Base-by-base conservation (phyloP, 2,888 invertebrate species). In the Pollenia labialis region DNA sequence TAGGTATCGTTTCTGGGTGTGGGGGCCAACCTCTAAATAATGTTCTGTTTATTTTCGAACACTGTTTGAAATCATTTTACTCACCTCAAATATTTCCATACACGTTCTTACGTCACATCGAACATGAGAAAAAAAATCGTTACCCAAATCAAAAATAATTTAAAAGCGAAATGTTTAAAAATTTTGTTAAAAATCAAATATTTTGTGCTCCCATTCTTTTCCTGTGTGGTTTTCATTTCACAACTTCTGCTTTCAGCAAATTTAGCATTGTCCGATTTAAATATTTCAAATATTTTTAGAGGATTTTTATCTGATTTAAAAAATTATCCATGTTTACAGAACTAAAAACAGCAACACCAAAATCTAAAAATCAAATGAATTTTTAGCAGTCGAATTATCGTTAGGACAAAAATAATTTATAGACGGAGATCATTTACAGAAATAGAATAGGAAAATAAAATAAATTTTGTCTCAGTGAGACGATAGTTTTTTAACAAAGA, bases 201-300 rank as follows among this genome's bases (percentile, higher is more conserved):
- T 54, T 81, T 72, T 62, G 6, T 71, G 40, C 8, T 40, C 54
- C 56, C 84, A 87, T 84, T 81, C 69, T 56, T 64, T 23, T 54
- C 11, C 23, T 87, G 84, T 87, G 87, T 84, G 87, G 87, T 79
- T 84, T 64, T 69, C 81, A 75, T 50, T 64, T 87, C 81, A 76
- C 44, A 74, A 46, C 46, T 12, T 77, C 76, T 64, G 23, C 32
- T 81, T 56, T 74, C 54, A 83, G 81, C 64, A 83, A 44, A 83
- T 80, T 77, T 46, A 74, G 52, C 58, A 62, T 54, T 62, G 64
- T 50, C 72, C 58, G 64, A 64, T 77, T 76, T n/a, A 81, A 87
- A 87, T 87, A 84, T 84, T 77, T 81, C 54, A 87, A 72, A 87
- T 87, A 84, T 64, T 82, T 82, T 71, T 2, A 46, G 7, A 62